Percentiles rank a stretch among this genome's conserved stretches.
phyloP scores from a whole-genome alignment of 2,113 vertebrate species.

The Perccottus glenii region DNA sequence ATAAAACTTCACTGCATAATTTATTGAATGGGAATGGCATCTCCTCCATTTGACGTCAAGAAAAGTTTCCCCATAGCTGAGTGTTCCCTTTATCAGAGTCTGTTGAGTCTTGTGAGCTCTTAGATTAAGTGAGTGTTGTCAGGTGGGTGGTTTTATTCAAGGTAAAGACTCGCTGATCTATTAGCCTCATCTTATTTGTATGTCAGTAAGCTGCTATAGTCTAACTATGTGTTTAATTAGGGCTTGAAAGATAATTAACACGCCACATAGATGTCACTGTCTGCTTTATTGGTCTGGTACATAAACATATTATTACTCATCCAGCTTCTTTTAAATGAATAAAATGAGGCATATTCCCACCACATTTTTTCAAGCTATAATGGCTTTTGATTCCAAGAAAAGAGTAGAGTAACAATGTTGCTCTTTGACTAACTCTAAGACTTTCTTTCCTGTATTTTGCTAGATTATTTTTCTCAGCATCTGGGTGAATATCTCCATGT shows the following conservation, averaged over 20 bases:
- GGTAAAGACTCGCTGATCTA: background rate
- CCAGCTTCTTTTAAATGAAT: background rate
- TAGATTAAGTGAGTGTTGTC: background rate
- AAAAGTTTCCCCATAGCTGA: conserved; percentile 36
- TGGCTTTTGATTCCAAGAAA: no score
- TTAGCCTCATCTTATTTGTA: conserved; percentile 7
- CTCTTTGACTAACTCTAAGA: background rate
- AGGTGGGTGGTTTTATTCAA: background rate
- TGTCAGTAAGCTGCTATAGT: background rate
- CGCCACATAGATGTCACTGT: background rate
- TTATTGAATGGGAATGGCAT: conserved; percentile 58
- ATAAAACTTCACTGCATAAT: conserved; percentile 66
- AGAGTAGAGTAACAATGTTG: no score
- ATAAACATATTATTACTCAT: background rate
- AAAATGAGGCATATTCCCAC: no score
- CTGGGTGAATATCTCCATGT: conserved; percentile 91
- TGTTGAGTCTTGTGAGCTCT: background rate
- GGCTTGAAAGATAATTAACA: conserved; percentile 4
- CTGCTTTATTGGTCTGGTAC: background rate
- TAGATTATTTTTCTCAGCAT: conserved; percentile 94
- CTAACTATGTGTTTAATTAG: conserved; percentile 25
- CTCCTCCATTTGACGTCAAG: conserved; percentile 46
- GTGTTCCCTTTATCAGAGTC: conserved; percentile 15
- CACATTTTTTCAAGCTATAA: no score
- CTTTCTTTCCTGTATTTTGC: conserved; percentile 29